Evolutionary conservation across 2,113 vertebrate genomes (phyloP).

Genomic region (Megaptera novaeangliae): DNA sequence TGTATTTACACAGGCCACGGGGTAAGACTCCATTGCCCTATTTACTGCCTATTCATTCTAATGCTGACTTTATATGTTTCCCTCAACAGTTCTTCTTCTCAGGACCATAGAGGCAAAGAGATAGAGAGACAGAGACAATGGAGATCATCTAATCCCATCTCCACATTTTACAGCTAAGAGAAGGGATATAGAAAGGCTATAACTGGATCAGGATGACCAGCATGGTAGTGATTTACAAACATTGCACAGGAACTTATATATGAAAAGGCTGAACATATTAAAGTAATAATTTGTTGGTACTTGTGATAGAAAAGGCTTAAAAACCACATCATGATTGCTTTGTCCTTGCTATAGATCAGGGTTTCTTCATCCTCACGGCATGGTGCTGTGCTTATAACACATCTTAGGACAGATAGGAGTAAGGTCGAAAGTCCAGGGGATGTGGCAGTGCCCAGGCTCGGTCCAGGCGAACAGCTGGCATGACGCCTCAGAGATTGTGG

Average conservation of each 20-base stretch:
- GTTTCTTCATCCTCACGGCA: not conserved
- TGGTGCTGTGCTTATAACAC: not conserved
- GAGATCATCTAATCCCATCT: not conserved
- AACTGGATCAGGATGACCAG: not conserved
- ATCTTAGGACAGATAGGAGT: not conserved
- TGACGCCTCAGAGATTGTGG: not conserved
- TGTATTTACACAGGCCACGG: not conserved
- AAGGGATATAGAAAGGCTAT: not conserved
- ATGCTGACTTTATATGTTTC: not conserved
- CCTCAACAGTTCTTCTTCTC: not conserved
- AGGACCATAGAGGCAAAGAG: not conserved
- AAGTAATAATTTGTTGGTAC: not conserved
- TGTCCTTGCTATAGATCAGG: not conserved
- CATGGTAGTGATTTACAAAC: not conserved
- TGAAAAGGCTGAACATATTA: not conserved
- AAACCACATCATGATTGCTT: not conserved
- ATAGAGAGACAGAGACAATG: not conserved
- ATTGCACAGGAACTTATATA: not conserved
- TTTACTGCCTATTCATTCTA: not conserved
- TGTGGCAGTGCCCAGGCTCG: not conserved
- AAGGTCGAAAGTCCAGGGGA: not conserved
- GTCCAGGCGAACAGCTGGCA: not conserved
- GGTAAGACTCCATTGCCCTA: rapidly evolving
- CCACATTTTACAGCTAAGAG: not conserved
- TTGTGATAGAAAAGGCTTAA: not conserved